Conservation (phyloP, 2,113 vertebrate genomes). For the Hyperopisus bebe region DNA sequence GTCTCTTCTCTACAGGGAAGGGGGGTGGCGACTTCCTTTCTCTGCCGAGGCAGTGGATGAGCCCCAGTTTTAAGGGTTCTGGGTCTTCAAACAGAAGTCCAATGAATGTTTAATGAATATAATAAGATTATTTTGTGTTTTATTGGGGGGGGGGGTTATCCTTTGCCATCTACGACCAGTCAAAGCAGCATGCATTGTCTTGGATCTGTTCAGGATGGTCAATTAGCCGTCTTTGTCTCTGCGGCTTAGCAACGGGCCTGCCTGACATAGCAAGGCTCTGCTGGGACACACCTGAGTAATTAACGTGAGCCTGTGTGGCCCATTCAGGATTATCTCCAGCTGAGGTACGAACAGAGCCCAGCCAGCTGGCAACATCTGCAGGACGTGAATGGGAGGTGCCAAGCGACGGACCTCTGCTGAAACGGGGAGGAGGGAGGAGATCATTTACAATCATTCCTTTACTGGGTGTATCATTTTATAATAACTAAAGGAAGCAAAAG, state of each 20-base stretch:
- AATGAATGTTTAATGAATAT: slow-evolving; percentile 16
- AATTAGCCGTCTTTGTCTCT: slow-evolving; percentile 9
- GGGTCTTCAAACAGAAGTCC: neutral
- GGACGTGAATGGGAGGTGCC: neutral
- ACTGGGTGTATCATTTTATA: neutral
- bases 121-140: neutral
- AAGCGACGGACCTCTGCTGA: neutral
- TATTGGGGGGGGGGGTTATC: neutral
- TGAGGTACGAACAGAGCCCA: neutral
- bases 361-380: slow-evolving; percentile 9
- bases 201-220: neutral
- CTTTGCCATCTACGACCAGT: neutral
- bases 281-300: slow-evolving; percentile 15
- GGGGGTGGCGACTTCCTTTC: neutral
- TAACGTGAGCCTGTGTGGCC: slow-evolving; percentile 2
- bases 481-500: neutral
- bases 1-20: neutral
- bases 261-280: neutral
- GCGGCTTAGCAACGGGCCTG: neutral
- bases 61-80: neutral
- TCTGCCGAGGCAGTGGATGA: neutral
- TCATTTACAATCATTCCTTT: neutral
- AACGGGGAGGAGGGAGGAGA: neutral
- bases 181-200: neutral
- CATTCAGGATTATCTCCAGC: slow-evolving; percentile 16